Conservation (phyloP, 1,140 invertebrate genomes). For the Penaeus vannamei region DNA sequence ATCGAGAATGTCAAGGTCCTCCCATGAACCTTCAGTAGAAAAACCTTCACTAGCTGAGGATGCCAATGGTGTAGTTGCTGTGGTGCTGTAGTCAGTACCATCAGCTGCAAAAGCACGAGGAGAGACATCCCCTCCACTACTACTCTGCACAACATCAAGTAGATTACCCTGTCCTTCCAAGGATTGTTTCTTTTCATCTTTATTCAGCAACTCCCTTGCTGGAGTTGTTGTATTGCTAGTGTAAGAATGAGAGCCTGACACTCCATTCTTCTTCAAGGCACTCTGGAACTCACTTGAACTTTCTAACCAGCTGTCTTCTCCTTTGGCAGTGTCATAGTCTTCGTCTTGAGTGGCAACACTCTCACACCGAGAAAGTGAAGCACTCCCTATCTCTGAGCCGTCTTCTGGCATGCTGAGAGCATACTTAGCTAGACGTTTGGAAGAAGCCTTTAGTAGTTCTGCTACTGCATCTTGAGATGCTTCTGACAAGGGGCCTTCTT, state of each 20-base stretch:
- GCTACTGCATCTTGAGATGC: conserved; percentile 53
- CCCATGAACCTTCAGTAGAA: conserved; percentile 63
- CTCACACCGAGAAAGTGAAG: neutral
- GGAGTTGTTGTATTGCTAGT: neutral
- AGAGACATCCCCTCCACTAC: conserved; percentile 10
- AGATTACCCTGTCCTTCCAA: neutral
- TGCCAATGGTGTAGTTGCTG: conserved; percentile 1
- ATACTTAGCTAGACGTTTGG: conserved; percentile 34
- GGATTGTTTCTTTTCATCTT: neutral
- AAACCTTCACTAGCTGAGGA: conserved; percentile 49
- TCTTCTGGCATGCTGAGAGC: neutral
- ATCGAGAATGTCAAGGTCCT: conserved; percentile 56
- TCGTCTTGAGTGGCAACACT: conserved; percentile 30
- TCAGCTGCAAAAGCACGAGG: neutral
- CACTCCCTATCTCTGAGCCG: neutral
- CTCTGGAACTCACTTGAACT: conserved; percentile 1
- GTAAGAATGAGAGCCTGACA: neutral
- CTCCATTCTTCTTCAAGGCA: neutral
- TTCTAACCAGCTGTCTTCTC: conserved; percentile 33
- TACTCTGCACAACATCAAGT: neutral
- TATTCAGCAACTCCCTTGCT: neutral
- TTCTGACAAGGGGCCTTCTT: conserved; percentile 50
- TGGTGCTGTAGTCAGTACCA: neutral
- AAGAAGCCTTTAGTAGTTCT: conserved; percentile 48
- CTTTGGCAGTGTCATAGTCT: conserved; percentile 39